A percentile compares a stretch with the other conserved stretches of the same genome.
phyloP scores from a whole-genome alignment of 2,113 vertebrate genomes.

The Lepidothrix coronata region DNA sequence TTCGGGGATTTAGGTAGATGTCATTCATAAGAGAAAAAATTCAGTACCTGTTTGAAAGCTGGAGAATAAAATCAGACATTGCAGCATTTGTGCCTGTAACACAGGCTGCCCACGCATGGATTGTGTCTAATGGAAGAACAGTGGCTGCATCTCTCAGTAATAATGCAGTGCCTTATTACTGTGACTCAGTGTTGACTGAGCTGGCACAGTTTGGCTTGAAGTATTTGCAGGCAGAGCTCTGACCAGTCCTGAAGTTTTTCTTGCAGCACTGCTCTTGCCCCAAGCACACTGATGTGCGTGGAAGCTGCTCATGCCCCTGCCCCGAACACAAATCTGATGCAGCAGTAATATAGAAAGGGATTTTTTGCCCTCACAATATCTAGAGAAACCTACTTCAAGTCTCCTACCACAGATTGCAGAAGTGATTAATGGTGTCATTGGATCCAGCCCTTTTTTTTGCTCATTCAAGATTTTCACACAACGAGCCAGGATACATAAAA shows the following conservation, averaged over 20 bases:
- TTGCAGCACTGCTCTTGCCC: not conserved
- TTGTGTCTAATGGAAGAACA: not conserved
- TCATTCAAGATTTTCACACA: not conserved
- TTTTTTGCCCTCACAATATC: not conserved
- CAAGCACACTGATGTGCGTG: rapidly evolving
- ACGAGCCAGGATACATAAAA: not conserved
- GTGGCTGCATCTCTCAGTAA: not conserved
- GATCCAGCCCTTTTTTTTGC: not conserved
- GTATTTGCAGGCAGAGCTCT: not conserved
- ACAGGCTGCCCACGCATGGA: not conserved
- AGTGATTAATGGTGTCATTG: not conserved
- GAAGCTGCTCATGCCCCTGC: not conserved
- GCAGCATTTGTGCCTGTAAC: not conserved
- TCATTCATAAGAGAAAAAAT: not conserved
- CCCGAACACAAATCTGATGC: not conserved
- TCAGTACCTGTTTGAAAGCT: not conserved
- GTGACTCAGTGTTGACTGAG: not conserved
- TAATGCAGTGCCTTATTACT: not conserved
- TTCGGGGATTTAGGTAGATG: not conserved
- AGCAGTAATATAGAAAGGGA: not conserved
- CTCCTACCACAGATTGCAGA: not conserved
- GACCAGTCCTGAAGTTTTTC: not conserved
- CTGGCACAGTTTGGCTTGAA: not conserved
- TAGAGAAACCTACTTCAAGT: not conserved
- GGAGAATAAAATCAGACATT: not conserved